Evolutionary conservation across 1,140 invertebrate genomes (phyloP).

Genomic region (Saccostrea glomerata): DNA sequence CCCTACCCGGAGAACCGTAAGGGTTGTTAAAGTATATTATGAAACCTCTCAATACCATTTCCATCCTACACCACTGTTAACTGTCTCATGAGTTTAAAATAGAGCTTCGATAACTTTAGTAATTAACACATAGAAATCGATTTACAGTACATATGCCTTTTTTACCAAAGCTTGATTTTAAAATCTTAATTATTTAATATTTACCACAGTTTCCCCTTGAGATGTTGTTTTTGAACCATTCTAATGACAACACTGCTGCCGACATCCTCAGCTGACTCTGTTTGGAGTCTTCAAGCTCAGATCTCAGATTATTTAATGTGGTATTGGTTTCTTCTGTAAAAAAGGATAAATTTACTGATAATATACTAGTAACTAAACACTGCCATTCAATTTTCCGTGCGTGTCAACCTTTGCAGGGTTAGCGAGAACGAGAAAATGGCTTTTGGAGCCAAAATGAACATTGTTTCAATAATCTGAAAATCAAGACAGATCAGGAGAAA

Average conservation of each 20-base stretch:
- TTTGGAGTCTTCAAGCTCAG: neutral
- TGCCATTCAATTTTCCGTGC: neutral
- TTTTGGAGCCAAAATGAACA: neutral
- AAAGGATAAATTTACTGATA: neutral
- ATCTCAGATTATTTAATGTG: neutral
- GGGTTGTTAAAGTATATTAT: too few relatives aligned
- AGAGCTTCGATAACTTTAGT: too few relatives aligned
- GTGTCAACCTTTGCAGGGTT: neutral
- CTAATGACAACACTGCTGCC: neutral
- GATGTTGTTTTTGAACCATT: conserved; percentile 31
- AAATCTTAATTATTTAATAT: neutral
- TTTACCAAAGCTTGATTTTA: too few relatives aligned
- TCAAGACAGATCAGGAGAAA: too few relatives aligned
- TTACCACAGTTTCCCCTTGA: conserved; percentile 24
- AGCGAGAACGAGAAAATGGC: neutral
- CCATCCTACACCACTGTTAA: too few relatives aligned
- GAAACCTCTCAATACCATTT: too few relatives aligned
- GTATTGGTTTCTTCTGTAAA: neutral
- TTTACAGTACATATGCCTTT: too few relatives aligned
- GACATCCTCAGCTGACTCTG: neutral
- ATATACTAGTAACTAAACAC: too few relatives aligned
- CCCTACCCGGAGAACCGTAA: too few relatives aligned
- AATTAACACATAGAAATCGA: too few relatives aligned
- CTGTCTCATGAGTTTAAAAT: too few relatives aligned
- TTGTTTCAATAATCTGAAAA: too few relatives aligned